Evolutionary conservation across 2,797 vertebrate species (phyloP), one percentile per base, ranked within the genome.

Genomic region (Psittacula echo): DNA sequence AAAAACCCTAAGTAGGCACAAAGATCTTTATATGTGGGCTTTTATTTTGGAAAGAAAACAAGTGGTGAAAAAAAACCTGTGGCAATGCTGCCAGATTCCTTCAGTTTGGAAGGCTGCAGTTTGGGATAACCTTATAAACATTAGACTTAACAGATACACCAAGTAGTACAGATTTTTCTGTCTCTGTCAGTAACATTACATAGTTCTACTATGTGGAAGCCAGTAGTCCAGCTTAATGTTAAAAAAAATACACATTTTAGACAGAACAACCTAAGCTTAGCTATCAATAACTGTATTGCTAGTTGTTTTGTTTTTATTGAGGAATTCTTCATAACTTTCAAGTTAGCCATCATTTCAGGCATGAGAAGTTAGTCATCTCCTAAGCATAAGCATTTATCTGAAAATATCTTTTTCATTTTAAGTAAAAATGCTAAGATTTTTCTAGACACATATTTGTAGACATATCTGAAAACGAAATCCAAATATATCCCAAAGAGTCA

Each of bases 31-130:
- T 32, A 5, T 45, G 20, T 48, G 16, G 4, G 7, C 20, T 90
- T 71, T 51, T 53, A 61, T 82, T 87, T n/a, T 5, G 1, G 23
- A n/a, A 76, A 73, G 56, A 67, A 76, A 76, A 73, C 3, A 37
- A 53, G 3, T 3, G 22, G 6, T 26, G 5, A 34, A 71, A 67
- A 37, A 85, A 37, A 2, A 0, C 1, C 9, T 50, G 9, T 51
- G 44, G 10, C 26, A 66, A 34, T 34, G 29, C 10, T 42, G 3
- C n/a, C 15, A 68, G 27, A 51, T 34, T 82, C 16, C 18, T 34
- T 4, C 14, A 54, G 8, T 7, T 44, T 75, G 48, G 30, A 68
- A 61, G 13, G 11, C 14, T 67, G 27, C n/a, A 62, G 17, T 61
- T 58, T 29, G 61, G 22, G 41, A 30, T 19, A 58, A 42, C 2